Conservation (phyloP, 1,140 invertebrate genomes). For the Reticulitermes speratus region DNA sequence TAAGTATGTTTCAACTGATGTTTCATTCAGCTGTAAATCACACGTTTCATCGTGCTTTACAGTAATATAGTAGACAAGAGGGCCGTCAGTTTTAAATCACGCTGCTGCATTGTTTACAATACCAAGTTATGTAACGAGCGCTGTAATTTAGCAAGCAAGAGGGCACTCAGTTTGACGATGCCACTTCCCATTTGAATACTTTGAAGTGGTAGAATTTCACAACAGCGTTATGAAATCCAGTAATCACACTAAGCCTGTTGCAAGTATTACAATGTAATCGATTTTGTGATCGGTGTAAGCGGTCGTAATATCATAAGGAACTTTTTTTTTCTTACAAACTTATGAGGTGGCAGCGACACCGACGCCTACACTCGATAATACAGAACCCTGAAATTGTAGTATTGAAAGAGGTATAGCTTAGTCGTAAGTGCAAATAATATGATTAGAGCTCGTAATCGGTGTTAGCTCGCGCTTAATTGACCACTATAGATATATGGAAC, state of each 20-base stretch:
- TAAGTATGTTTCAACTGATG: constrained; percentile 12
- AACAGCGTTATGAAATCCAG: background rate
- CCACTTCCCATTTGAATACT: constrained; percentile 11
- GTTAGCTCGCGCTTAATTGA: no score
- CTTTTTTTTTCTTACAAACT: no score
- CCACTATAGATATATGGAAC: no score
- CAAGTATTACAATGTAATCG: background rate
- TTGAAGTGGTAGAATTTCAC: background rate
- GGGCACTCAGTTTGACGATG: background rate
- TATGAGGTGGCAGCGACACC: no score
- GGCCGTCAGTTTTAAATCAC: background rate
- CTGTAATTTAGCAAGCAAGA: background rate
- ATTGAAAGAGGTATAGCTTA: no score
- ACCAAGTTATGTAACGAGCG: background rate
- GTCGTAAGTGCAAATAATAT: no score
- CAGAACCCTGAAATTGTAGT: no score
- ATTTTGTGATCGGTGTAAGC: background rate
- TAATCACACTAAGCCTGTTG: background rate
- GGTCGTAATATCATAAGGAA: background rate
- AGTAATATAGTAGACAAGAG: background rate
- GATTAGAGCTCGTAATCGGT: no score
- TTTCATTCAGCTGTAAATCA: background rate
- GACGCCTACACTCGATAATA: no score
- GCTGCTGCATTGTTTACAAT: background rate
- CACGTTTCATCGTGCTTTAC: background rate